Base-by-base conservation (phyloP, 2,113 vertebrate species). In the Heterotilapia buettikoferi region DNA sequence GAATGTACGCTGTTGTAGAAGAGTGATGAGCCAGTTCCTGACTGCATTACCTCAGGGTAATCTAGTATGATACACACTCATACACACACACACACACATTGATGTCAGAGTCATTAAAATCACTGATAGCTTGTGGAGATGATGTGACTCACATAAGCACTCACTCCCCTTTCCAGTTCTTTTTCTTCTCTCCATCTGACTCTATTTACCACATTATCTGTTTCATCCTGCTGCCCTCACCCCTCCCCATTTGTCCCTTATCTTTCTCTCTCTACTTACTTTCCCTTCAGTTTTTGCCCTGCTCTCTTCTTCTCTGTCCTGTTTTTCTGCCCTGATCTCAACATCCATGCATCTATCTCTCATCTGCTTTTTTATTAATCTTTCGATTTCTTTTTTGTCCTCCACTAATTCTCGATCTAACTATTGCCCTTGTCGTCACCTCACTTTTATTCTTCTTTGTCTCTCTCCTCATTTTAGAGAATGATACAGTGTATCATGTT, bases 21-120 rank as follows among this genome's bases (percentile, higher is more conserved):
- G 84, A 93, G 85, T 88, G 91, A 95, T 92, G 91, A 92, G 88
- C 84, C 81, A 84, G 73, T 91, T 92, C 87, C 87, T 89, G 90
- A 89, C 90, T 90, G 90, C 83, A 79, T 50, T 89, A 84, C 90
- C 88, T 90, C 82, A 83, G 89, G 92, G 90, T 92, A 89, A 92
- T 93, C 87, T 93, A 86, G 88, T 90, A 88, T 92, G 73, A 93
- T 91, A 90, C 86, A 43, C 85, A 87, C 83, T 50, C 66, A 40
- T 3, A 71, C 11, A 43, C 82, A 19, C 47, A 52, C 7, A 57
- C 73, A 84, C 84, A 85, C 78, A 79, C 45, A 18, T 29, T 52
- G 53, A 92, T 92, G 92, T 93, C 90, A 92, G 88, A 88, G 89
- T 91, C 92, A 95, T 94, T 95, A 94, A 78, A 92, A 91, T 95